Evolutionary conservation across 1,140 invertebrate genomes (phyloP).

Genomic region (Lerema accius): DNA sequence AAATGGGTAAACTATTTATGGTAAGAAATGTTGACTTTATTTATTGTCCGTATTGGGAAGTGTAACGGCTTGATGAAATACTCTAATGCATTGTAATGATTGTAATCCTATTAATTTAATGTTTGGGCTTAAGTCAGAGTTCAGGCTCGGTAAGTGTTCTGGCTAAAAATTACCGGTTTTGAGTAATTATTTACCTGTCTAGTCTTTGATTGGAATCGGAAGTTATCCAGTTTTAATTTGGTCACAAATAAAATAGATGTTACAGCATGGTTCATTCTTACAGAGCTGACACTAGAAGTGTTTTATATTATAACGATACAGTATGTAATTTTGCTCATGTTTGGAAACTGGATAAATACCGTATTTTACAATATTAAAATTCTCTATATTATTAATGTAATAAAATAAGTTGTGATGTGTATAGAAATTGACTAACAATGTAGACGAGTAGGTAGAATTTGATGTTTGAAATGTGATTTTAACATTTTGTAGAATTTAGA

Average conservation of each 20-base stretch:
- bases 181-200: slow-evolving; percentile 19
- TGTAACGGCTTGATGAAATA: slow-evolving; percentile 42
- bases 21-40: slow-evolving; percentile 47
- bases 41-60: slow-evolving; percentile 42
- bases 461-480: slow-evolving; percentile 46
- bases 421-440: neutral
- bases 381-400: slow-evolving; percentile 39
- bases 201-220: slow-evolving; percentile 30
- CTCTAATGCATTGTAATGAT: slow-evolving; percentile 40
- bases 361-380: slow-evolving; percentile 42
- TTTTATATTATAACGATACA: slow-evolving; percentile 17
- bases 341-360: slow-evolving; percentile 40
- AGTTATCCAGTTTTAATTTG: slow-evolving; percentile 17
- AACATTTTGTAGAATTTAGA: slow-evolving; percentile 44
- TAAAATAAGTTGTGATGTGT: neutral
- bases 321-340: slow-evolving; percentile 1
- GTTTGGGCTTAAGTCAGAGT: slow-evolving; percentile 39
- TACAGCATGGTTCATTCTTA: neutral
- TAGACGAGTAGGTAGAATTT: neutral
- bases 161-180: slow-evolving; percentile 63
- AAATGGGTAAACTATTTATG: slow-evolving; percentile 55
- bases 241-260: too few species aligned
- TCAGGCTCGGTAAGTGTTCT: slow-evolving; percentile 27
- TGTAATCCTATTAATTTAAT: slow-evolving; percentile 45
- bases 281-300: slow-evolving; percentile 4